Conservation (phyloP, 2,113 vertebrate genomes). For the Apeltes quadracus region DNA sequence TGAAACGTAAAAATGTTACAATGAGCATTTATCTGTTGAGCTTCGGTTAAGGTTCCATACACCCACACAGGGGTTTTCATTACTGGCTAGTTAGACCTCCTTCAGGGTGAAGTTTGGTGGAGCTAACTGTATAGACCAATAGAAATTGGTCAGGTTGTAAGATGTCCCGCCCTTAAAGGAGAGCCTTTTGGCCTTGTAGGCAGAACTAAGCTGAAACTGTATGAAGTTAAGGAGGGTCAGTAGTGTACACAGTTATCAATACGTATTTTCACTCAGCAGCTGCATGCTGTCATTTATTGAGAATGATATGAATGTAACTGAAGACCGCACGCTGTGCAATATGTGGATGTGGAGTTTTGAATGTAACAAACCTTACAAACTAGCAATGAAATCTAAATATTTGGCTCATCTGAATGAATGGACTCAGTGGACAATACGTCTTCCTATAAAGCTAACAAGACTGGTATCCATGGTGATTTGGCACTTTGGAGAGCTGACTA, state of each 20-base stretch:
- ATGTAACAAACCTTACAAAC: constrained; percentile 47
- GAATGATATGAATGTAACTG: constrained; percentile 1
- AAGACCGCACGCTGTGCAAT: neutral
- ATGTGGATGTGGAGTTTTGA: constrained; percentile 26
- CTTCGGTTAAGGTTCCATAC: neutral
- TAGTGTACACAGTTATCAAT: neutral
- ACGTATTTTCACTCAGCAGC: neutral
- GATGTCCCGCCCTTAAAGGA: neutral
- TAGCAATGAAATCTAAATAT: constrained; percentile 24
- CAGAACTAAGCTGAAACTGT: neutral
- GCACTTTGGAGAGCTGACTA: neutral
- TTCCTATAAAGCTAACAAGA: constrained; percentile 9
- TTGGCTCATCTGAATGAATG: constrained; percentile 12
- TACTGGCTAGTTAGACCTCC: neutral
- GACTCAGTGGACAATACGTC: constrained; percentile 14
- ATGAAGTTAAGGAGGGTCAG: neutral
- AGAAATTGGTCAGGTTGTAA: neutral
- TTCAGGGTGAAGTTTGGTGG: neutral
- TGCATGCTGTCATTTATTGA: neutral
- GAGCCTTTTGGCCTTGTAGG: neutral
- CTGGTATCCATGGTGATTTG: constrained; percentile 18
- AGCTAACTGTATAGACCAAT: neutral
- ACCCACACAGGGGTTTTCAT: neutral
- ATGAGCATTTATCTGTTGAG: neutral
- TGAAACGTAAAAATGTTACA: neutral